Conservation (phyloP, 2,113 vertebrate species). For the Halichoerus grypus region DNA sequence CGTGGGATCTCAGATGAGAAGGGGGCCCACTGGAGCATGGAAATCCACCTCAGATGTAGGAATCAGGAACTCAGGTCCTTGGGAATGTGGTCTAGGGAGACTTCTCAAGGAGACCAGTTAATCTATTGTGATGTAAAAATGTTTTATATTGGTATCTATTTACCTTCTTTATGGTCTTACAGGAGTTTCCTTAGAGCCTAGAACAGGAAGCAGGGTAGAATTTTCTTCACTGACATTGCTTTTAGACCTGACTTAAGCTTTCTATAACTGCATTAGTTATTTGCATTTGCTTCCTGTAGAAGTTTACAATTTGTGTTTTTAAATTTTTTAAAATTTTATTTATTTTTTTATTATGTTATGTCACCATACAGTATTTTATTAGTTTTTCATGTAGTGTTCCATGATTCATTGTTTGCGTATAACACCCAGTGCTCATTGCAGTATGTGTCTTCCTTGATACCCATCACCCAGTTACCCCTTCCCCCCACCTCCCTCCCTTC, state of each 20-base stretch:
- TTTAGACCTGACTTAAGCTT: background rate
- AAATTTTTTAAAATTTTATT: no score
- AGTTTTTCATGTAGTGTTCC: no score
- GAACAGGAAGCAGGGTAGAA: background rate
- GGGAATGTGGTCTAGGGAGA: background rate
- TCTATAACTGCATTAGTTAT: conserved; percentile 9
- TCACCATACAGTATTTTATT: no score
- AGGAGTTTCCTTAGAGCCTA: background rate
- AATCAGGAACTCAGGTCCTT: background rate
- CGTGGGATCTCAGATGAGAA: background rate
- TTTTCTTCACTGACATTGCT: background rate
- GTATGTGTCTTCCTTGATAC: no score
- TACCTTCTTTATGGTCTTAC: background rate
- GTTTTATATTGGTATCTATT: background rate
- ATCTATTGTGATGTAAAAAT: background rate
- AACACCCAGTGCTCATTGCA: no score
- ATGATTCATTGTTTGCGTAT: no score
- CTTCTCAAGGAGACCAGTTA: background rate
- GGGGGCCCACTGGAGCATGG: background rate
- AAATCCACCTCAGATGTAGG: background rate
- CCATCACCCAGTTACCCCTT: no score
- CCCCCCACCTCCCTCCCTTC: no score
- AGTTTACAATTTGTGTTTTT: background rate
- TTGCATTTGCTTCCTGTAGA: background rate
- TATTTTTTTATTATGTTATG: no score